Evolutionary conservation across 1,140 invertebrate genomes (phyloP).

Genomic region (Nephotettix cincticeps): DNA sequence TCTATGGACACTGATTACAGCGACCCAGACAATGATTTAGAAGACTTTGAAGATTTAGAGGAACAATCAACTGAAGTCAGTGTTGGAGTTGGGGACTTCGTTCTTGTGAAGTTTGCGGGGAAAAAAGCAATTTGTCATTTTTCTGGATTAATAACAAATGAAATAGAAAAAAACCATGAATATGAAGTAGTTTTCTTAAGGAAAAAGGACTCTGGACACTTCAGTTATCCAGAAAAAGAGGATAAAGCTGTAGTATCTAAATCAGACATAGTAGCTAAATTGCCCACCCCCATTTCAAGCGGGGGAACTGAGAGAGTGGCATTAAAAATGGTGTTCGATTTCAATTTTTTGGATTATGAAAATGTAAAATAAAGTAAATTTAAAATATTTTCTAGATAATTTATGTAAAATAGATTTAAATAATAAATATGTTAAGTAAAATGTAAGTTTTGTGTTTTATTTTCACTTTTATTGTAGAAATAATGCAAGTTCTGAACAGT

Average conservation of each 20-base stretch:
- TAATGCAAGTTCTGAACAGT: background rate
- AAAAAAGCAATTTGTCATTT: slow-evolving; percentile 1
- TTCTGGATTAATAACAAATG: background rate
- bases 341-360: background rate
- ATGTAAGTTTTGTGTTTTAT: background rate
- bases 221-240: background rate
- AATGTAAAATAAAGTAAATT: background rate
- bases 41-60: no score
- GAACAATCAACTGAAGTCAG: no score
- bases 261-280: slow-evolving; percentile 3
- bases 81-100: no score
- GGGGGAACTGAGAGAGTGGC: background rate
- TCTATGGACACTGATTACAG: no score
- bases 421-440: no score
- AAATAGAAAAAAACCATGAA: background rate
- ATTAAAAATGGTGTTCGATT: slow-evolving; percentile 8
- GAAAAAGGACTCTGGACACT: background rate
- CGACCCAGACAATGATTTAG: no score
- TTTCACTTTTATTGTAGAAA: background rate
- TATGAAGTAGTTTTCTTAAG: background rate
- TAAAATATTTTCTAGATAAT: background rate
- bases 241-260: background rate
- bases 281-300: background rate
- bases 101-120: background rate
- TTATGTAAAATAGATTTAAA: no score